Conservation (phyloP, 2,888 invertebrate species). For the Emesis furor region DNA sequence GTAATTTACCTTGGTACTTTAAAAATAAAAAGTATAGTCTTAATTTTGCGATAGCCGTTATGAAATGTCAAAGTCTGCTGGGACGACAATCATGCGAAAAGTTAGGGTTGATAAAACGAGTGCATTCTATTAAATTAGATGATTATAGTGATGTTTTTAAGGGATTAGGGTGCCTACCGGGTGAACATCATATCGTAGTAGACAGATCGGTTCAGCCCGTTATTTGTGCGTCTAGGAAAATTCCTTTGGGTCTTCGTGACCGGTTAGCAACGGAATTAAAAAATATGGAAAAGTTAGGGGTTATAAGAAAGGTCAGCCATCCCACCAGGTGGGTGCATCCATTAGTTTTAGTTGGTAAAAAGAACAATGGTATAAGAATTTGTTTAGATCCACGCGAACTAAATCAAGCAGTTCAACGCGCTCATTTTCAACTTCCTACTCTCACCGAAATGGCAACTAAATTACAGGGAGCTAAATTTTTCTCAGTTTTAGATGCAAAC, state of each 20-base stretch:
- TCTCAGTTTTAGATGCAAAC: too few species aligned
- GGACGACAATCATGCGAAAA: constrained; percentile 36
- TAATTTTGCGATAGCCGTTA: constrained; percentile 33
- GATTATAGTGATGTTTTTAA: neutral
- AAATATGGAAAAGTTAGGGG: constrained; percentile 41
- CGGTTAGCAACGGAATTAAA: constrained; percentile 32
- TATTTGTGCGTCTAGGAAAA: constrained; percentile 34
- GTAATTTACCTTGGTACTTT: constrained; percentile 37
- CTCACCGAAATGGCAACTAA: too few species aligned
- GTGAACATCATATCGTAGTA: constrained; percentile 30
- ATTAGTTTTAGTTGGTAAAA: constrained; percentile 43
- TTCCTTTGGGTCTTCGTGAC: constrained; percentile 37
- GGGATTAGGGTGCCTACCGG: constrained; percentile 36
- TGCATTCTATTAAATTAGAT: constrained; percentile 3
- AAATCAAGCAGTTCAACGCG: constrained; percentile 38
- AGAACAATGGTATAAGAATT: neutral
- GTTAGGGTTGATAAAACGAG: constrained; percentile 30
- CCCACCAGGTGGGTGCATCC: constrained; percentile 32
- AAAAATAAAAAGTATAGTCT: constrained; percentile 29
- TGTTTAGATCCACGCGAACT: constrained; percentile 42
- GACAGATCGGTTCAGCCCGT: neutral
- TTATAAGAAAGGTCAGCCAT: constrained; percentile 45
- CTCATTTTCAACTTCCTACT: too few species aligned
- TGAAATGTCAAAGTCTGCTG: constrained; percentile 45
- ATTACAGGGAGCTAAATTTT: too few species aligned